Conservation (phyloP, 2,113 vertebrate genomes). For the Neopipo cinnamomea region DNA sequence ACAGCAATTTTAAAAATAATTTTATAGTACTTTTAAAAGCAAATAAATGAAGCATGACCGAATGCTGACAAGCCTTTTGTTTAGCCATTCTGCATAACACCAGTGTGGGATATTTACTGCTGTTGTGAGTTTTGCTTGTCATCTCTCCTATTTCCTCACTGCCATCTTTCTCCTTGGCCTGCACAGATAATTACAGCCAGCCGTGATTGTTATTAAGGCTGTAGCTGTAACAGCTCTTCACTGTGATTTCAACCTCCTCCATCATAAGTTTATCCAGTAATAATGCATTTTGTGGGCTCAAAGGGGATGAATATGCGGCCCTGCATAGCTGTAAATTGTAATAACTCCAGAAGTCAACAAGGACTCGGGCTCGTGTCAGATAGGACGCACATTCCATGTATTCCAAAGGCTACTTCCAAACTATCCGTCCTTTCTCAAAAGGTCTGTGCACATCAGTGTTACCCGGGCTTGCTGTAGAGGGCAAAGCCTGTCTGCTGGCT, state of each 20-base stretch:
- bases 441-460: not conserved
- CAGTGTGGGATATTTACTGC: not conserved
- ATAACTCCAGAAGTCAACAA: not conserved
- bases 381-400: rapidly evolving
- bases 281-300: not conserved
- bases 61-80: slow-evolving; percentile 21
- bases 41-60: not conserved
- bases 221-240: not conserved
- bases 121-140: not conserved
- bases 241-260: not conserved
- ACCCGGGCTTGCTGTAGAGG: not conserved
- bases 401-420: not conserved
- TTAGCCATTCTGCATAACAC: not conserved
- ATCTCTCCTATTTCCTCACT: not conserved
- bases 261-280: not conserved
- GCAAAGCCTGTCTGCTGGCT: not conserved
- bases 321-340: not conserved
- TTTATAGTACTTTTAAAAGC: not conserved
- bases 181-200: slow-evolving; percentile 9
- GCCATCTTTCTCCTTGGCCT: slow-evolving; percentile 37
- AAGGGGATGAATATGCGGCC: not conserved
- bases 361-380: not conserved
- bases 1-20: not conserved
- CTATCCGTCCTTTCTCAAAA: not conserved
- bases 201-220: not conserved